Evolutionary conservation across 2,888 invertebrate genomes (phyloP).

Genomic region (Rotaria macrura): DNA sequence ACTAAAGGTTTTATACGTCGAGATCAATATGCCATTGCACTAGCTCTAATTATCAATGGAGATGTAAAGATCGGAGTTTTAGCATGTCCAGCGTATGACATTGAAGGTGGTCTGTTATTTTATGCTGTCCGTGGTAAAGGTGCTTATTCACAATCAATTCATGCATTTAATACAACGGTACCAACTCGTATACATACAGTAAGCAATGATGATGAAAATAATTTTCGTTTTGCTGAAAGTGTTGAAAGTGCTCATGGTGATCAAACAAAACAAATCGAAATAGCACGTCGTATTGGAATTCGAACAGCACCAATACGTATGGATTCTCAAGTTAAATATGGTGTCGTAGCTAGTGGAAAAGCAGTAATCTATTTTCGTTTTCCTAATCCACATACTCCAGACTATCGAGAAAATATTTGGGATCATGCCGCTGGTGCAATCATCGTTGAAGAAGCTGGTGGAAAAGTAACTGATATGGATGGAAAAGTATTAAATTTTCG

Average conservation of each 20-base stretch:
- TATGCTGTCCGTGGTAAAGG: background rate
- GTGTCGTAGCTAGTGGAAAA: background rate
- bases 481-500: conserved; percentile 6
- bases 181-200: background rate
- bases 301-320: background rate
- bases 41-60: conserved; percentile 1
- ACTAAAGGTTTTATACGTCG: conserved; percentile 9
- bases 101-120: background rate
- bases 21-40: conserved; percentile 12
- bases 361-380: background rate
- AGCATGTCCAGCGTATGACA: background rate
- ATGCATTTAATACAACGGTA: background rate
- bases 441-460: conserved; percentile 85
- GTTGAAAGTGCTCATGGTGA: background rate
- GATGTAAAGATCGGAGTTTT: conserved; percentile 3
- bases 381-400: background rate
- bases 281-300: background rate
- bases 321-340: conserved; percentile 13
- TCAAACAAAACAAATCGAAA: background rate
- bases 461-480: conserved; percentile 69
- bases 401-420: conserved; percentile 56
- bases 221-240: conserved; percentile 14
- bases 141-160: background rate
- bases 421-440: conserved; percentile 71
- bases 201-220: background rate